These are phyloP conservation scores for Trogon melanurus DNA, from an alignment of 2,113 vertebrate genomes.

Conservation along the genomic window DNA sequence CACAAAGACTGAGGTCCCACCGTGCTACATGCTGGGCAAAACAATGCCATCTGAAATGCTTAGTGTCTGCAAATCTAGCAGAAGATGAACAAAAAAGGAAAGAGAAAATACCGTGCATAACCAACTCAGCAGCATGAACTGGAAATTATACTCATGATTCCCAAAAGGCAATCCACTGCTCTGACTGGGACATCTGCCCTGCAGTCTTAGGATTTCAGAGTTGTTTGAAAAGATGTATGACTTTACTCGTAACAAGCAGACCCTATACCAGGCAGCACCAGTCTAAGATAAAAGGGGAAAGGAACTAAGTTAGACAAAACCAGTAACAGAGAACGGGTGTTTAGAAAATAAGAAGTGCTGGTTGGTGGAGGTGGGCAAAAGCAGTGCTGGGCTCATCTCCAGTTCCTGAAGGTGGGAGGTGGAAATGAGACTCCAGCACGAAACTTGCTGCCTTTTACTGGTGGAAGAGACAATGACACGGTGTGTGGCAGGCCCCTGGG, in stretches of 20 bases:
- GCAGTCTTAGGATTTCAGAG: background rate
- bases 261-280: background rate
- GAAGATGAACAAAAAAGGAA: background rate
- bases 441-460: background rate
- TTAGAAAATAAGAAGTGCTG: background rate
- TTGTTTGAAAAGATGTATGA: background rate
- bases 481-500: accelerated
- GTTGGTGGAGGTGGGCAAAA: background rate
- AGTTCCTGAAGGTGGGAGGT: background rate
- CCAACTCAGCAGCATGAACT: background rate
- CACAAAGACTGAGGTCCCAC: background rate
- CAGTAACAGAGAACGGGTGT: background rate
- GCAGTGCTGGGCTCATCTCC: background rate
- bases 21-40: background rate
- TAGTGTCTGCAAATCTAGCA: background rate
- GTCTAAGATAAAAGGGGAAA: background rate
- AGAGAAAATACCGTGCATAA: background rate
- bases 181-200: background rate
- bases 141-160: background rate
- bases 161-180: background rate
- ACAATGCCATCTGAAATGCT: background rate
- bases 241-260: background rate
- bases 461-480: background rate
- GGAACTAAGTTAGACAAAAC: background rate
- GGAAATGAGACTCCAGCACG: accelerated